Conservation (phyloP, 2,113 vertebrate species). For the Oophaga pumilio region DNA sequence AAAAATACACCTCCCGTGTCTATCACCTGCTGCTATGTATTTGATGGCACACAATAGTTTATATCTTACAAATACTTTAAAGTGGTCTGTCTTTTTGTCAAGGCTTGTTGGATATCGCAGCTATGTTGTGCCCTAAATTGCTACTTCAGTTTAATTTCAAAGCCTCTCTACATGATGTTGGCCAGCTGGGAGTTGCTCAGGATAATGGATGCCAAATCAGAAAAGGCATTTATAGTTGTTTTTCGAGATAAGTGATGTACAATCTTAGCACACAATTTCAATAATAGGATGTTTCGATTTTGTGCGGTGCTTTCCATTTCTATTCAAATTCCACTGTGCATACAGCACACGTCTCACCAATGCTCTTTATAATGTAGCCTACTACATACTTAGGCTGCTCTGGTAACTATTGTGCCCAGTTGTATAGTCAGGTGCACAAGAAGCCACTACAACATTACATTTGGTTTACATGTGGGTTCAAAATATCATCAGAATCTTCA, state of each 20-base stretch:
- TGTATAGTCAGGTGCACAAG: not conserved
- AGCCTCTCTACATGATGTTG: constrained; percentile 22
- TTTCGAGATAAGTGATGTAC: constrained; percentile 32
- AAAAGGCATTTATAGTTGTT: constrained; percentile 33
- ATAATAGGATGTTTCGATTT: constrained; percentile 7
- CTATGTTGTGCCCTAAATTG: constrained; percentile 38
- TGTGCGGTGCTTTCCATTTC: not conserved
- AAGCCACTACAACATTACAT: too few relatives aligned
- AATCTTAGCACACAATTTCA: not conserved
- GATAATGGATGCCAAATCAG: constrained; percentile 34
- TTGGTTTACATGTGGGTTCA: not conserved
- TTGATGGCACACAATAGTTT: constrained; percentile 42
- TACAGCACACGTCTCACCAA: not conserved
- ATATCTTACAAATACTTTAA: constrained; percentile 28
- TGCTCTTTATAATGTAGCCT: not conserved
- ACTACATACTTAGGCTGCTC: not conserved
- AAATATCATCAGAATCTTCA: not conserved
- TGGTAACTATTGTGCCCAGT: not conserved
- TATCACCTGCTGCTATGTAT: constrained; percentile 42
- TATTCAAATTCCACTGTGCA: constrained; percentile 6
- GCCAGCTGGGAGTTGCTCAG: constrained; percentile 32
- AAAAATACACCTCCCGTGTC: constrained; percentile 42
- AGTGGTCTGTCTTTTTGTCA: not conserved
- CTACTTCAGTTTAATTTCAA: constrained; percentile 51
- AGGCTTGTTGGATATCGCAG: constrained; percentile 31